Conservation (phyloP, 2,113 vertebrate genomes). For the Garra rufa region DNA sequence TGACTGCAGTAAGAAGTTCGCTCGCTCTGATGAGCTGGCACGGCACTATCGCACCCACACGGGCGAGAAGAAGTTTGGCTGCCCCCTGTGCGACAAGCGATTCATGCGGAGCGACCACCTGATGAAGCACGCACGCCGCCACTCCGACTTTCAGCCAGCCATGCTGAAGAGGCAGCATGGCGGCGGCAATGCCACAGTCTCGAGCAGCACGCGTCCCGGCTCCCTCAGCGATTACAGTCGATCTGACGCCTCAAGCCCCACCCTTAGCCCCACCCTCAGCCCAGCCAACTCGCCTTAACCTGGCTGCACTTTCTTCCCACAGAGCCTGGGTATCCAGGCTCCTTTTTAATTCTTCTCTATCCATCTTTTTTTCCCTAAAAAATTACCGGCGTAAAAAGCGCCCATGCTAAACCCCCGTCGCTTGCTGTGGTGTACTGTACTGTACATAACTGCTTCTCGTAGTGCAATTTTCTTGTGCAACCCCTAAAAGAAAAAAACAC, state of each 20-base stretch:
- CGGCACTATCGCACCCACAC: slow-evolving; percentile 99
- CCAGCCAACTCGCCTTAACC: slow-evolving; percentile 92
- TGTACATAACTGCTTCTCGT: slow-evolving; percentile 83
- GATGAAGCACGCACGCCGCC: slow-evolving; percentile 94
- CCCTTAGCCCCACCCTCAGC: slow-evolving; percentile 85
- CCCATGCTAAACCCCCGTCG: slow-evolving; percentile 67
- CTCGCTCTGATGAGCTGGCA: slow-evolving; percentile 94
- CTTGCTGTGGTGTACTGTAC: slow-evolving; percentile 81
- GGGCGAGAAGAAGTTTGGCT: slow-evolving; percentile 95
- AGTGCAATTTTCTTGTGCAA: slow-evolving; percentile 79
- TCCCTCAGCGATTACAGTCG: slow-evolving; percentile 98
- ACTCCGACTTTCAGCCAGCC: slow-evolving; percentile 91
- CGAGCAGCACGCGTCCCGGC: slow-evolving; percentile 78
- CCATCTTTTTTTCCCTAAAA: slow-evolving; percentile 56
- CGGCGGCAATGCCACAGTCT: slow-evolving; percentile 60
- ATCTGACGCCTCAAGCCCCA: slow-evolving; percentile 92
- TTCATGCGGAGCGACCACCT: slow-evolving; percentile 99
- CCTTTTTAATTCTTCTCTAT: slow-evolving; percentile 37
- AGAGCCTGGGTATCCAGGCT: slow-evolving; percentile 64
- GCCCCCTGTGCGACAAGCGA: slow-evolving; percentile 95
- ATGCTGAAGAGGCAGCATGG: slow-evolving; percentile 89
- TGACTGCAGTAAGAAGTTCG: slow-evolving; percentile 96
- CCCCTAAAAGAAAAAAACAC: slow-evolving; percentile 67
- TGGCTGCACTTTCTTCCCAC: slow-evolving; percentile 80
- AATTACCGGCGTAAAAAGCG: slow-evolving; percentile 73